Percentiles rank a stretch among this genome's conserved stretches.
These are phyloP conservation scores for Allophyes oxyacanthae DNA, from an alignment of 2,888 invertebrate genomes.

Conservation along the genomic window DNA sequence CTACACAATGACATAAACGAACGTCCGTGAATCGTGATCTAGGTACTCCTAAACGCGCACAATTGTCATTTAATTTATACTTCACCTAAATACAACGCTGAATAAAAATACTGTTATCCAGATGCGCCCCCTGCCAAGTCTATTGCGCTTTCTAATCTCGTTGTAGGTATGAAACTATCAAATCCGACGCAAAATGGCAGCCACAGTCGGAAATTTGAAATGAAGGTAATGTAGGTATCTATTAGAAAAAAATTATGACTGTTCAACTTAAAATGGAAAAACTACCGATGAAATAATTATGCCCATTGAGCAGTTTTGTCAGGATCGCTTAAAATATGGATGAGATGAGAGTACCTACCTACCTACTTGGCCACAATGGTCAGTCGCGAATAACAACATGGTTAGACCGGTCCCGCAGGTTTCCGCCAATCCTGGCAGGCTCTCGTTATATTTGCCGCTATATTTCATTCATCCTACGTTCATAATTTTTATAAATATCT, in stretches of 20 bases:
- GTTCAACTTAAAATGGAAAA: no score
- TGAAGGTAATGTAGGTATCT: no score
- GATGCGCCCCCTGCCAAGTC: no score
- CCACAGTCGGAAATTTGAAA: neutral
- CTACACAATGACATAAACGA: conserved; percentile 12
- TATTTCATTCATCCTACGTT: conserved; percentile 61
- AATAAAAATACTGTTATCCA: no score
- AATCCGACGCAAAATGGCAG: neutral
- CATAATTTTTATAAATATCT: conserved; percentile 19
- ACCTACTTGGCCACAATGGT: conserved; percentile 34
- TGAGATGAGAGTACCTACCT: no score
- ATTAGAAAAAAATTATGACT: no score
- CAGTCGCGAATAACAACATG: conserved; percentile 63
- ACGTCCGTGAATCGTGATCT: conserved; percentile 2
- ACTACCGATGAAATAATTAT: neutral
- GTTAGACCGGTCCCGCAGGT: conserved; percentile 80
- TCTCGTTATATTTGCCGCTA: conserved; percentile 63
- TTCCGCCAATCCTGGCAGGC: conserved; percentile 57
- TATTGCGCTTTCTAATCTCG: neutral
- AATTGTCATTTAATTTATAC: no score
- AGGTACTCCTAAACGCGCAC: neutral
- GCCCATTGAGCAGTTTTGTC: conserved; percentile 9
- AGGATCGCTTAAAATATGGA: neutral
- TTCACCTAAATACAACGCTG: no score
- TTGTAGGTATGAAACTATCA: neutral